These are phyloP conservation scores for Lemur catta DNA, from an alignment of 2,797 vertebrate genomes.

Conservation along the genomic window DNA sequence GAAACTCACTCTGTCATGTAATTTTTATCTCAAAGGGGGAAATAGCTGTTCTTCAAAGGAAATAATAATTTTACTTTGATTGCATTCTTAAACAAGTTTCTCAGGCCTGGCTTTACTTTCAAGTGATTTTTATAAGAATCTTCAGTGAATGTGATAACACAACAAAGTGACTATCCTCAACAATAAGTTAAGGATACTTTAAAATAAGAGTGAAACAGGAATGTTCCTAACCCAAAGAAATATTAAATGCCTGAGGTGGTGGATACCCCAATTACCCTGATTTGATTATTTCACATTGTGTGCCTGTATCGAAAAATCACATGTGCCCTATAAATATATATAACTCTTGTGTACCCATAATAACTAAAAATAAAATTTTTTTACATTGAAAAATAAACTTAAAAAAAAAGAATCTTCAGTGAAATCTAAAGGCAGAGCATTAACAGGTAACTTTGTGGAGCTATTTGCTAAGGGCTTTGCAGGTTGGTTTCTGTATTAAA, in stretches of 20 bases:
- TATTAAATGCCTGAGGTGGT: neutral
- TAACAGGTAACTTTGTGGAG: neutral
- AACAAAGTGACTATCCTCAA: neutral
- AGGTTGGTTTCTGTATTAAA: neutral
- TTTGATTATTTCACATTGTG: neutral
- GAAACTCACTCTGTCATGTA: neutral
- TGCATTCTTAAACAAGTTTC: conserved; percentile 31
- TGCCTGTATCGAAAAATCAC: neutral
- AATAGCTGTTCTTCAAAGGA: neutral
- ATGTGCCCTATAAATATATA: neutral
- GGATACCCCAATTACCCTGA: neutral
- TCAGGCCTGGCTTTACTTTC: neutral
- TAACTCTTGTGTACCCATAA: neutral
- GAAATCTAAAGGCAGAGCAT: neutral
- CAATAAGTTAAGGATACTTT: neutral
- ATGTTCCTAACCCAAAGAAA: neutral
- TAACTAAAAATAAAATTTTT: neutral
- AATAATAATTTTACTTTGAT: neutral
- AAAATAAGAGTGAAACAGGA: neutral
- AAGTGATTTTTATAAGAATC: neutral
- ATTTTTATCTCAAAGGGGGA: neutral
- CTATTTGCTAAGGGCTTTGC: neutral
- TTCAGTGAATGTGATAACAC: neutral
- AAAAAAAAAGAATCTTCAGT: neutral
- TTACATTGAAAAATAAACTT: neutral